Evolutionary conservation across 2,113 vertebrate genomes (phyloP).

Genomic region (Rhinopomastus cyanomelas): DNA sequence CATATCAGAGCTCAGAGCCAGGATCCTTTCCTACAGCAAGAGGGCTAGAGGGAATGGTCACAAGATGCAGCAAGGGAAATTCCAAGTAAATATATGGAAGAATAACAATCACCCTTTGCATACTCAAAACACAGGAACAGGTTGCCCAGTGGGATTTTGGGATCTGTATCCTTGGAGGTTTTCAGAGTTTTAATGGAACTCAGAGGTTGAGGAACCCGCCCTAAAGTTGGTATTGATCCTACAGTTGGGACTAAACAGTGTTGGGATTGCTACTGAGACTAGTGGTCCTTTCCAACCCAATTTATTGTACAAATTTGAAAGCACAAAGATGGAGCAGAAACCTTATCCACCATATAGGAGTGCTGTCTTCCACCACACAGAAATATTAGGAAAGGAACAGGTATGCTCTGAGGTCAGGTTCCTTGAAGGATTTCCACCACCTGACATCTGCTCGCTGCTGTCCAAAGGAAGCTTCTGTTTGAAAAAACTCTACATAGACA

Average conservation of each 20-base stretch:
- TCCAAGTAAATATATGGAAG: not conserved
- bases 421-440: not conserved
- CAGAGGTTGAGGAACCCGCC: not conserved
- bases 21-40: not conserved
- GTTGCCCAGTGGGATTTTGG: not conserved
- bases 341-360: accelerated
- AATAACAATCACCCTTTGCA: not conserved
- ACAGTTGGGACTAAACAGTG: not conserved
- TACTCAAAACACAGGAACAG: not conserved
- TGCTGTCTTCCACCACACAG: not conserved
- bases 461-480: not conserved
- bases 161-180: not conserved
- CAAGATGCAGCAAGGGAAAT: not conserved
- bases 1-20: not conserved
- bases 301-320: not conserved
- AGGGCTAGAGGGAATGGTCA: not conserved
- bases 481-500: not conserved
- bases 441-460: not conserved
- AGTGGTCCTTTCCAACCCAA: not conserved
- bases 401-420: not conserved
- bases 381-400: not conserved
- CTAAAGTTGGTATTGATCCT: not conserved
- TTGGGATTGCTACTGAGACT: not conserved
- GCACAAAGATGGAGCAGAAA: not conserved
- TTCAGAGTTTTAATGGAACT: not conserved